These are phyloP conservation scores for Pelvicachromis taeniatus DNA, from an alignment of 2,113 vertebrate genomes.

Conservation along the genomic window DNA sequence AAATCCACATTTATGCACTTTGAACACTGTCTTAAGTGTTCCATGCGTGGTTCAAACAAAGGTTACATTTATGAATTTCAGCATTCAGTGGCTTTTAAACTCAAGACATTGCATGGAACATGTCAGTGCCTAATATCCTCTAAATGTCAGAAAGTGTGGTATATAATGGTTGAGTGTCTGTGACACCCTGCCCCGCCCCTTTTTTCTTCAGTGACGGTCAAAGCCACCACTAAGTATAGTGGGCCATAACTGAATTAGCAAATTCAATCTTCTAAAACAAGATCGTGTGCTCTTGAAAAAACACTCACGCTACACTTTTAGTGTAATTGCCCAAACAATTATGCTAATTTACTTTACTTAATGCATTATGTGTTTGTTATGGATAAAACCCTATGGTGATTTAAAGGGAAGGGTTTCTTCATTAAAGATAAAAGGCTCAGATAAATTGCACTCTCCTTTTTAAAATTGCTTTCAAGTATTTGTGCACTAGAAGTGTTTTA, in stretches of 20 bases:
- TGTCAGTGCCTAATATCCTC: background rate
- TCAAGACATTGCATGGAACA: background rate
- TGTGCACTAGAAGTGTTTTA: background rate
- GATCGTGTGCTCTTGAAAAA: conserved; percentile 48
- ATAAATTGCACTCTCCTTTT: background rate
- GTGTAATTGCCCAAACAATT: conserved; percentile 61
- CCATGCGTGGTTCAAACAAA: background rate
- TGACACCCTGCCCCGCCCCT: background rate
- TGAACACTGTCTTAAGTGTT: background rate
- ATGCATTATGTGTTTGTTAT: conserved; percentile 22
- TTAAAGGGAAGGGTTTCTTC: background rate
- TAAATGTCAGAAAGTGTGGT: conserved; percentile 54
- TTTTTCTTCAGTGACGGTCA: conserved; percentile 38
- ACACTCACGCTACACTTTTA: conserved; percentile 56
- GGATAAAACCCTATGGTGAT: conserved; percentile 27
- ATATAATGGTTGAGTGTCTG: conserved; percentile 48
- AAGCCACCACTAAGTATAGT: conserved; percentile 18
- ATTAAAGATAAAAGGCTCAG: conserved; percentile 15
- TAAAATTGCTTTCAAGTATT: background rate
- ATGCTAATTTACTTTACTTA: conserved; percentile 51
- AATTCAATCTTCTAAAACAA: conserved; percentile 58
- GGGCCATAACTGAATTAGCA: conserved; percentile 61
- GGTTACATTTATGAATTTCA: background rate
- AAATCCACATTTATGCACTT: background rate
- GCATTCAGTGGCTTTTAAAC: background rate